Evolutionary conservation across 1,140 invertebrate species (phyloP).

Genomic region (Teleopsis dalmanni): DNA sequence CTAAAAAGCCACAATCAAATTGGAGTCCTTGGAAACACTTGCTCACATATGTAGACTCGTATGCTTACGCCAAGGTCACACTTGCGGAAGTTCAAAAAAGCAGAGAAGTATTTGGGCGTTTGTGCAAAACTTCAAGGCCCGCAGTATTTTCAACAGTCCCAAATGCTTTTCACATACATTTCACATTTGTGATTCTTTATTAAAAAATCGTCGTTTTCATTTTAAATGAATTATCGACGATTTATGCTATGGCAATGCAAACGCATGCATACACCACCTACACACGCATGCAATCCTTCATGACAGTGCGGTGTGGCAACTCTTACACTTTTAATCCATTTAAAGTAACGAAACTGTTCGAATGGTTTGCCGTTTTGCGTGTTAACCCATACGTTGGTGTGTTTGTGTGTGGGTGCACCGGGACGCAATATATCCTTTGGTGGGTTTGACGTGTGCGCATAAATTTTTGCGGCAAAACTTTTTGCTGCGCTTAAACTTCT

Average conservation of each 20-base stretch:
- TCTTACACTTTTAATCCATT: neutral
- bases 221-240: no score
- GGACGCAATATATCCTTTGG: neutral
- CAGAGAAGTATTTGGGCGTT: neutral
- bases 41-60: neutral
- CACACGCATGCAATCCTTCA: neutral
- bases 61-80: neutral
- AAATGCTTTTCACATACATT: no score
- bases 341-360: neutral
- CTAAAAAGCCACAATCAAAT: no score
- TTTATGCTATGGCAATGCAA: no score
- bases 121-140: neutral
- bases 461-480: conserved; percentile 24
- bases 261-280: neutral
- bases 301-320: neutral
- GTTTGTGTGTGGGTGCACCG: neutral
- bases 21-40: neutral
- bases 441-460: conserved; percentile 20
- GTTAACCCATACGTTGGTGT: conserved; percentile 1
- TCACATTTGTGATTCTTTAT: no score
- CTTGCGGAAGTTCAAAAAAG: neutral
- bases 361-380: neutral
- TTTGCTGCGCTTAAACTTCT: neutral
- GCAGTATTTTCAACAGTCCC: no score
- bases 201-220: no score